Conservation (phyloP, 2,113 vertebrate species). For the Oreochromis niloticus region DNA sequence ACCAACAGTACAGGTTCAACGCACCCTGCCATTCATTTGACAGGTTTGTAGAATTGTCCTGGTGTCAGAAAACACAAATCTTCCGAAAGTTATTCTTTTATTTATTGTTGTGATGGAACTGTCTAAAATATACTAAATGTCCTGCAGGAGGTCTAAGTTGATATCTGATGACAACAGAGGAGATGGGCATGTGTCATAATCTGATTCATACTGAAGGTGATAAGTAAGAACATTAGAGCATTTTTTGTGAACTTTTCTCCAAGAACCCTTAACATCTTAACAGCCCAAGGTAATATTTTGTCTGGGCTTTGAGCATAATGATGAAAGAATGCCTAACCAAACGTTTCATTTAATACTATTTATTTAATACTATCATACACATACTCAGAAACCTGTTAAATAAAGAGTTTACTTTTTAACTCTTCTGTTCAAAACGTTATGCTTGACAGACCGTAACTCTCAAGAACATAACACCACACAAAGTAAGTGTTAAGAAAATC, state of each 20-base stretch:
- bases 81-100: background rate
- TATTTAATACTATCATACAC: background rate
- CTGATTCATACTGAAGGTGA: background rate
- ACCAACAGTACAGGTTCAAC: background rate
- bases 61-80: background rate
- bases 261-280: background rate
- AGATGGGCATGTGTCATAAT: accelerated
- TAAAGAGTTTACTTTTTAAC: background rate
- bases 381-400: accelerated
- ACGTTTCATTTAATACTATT: background rate
- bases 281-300: accelerated
- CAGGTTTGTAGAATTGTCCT: background rate
- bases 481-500: background rate
- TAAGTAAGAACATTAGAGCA: background rate
- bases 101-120: accelerated
- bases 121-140: background rate
- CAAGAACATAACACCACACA: background rate
- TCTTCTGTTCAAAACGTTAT: background rate
- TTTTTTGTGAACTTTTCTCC: background rate
- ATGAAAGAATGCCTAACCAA: background rate
- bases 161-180: background rate
- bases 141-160: background rate
- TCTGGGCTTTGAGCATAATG: accelerated
- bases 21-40: background rate
- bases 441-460: background rate